Evolutionary conservation across 2,888 invertebrate genomes (phyloP).

Genomic region (Schizotus pectinicornis): DNA sequence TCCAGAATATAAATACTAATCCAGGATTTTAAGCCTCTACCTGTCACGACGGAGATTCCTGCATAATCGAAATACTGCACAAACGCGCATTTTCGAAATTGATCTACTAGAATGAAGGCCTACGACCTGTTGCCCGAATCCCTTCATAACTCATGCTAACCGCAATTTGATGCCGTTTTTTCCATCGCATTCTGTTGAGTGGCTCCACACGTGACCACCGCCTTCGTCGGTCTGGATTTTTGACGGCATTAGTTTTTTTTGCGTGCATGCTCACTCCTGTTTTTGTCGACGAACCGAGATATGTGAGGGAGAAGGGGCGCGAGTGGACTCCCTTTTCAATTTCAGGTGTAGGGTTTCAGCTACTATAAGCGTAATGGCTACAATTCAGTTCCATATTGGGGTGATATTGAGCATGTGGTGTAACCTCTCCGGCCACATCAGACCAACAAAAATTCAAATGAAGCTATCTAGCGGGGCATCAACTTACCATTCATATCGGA

Average conservation of each 20-base stretch:
- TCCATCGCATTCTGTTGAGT: slow-evolving; percentile 15
- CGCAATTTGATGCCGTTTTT: slow-evolving; percentile 24
- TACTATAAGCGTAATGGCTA: slow-evolving; percentile 22
- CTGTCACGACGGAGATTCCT: background rate
- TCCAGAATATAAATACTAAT: too few relatives aligned
- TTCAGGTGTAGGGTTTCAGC: slow-evolving; percentile 26
- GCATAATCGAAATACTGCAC: background rate
- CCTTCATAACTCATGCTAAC: slow-evolving; percentile 25
- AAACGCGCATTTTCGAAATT: slow-evolving; percentile 6
- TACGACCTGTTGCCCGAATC: slow-evolving; percentile 20
- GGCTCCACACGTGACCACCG: slow-evolving; percentile 18
- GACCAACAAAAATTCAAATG: slow-evolving; percentile 22
- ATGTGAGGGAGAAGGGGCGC: slow-evolving; percentile 6
- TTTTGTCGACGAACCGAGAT: slow-evolving; percentile 20
- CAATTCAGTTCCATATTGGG: slow-evolving; percentile 24
- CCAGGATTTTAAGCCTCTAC: too few relatives aligned
- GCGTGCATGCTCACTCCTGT: slow-evolving; percentile 15
- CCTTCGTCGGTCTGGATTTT: slow-evolving; percentile 6
- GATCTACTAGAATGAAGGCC: slow-evolving; percentile 16
- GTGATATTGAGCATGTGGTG: slow-evolving; percentile 20
- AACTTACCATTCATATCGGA: background rate
- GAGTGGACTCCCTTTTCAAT: slow-evolving; percentile 24
- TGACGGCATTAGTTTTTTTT: slow-evolving; percentile 22
- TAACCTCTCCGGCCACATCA: slow-evolving; percentile 16
- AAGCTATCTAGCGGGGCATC: slow-evolving; percentile 10